Conservation (phyloP, 1,140 invertebrate species). For the Brachionus sp. region DNA sequence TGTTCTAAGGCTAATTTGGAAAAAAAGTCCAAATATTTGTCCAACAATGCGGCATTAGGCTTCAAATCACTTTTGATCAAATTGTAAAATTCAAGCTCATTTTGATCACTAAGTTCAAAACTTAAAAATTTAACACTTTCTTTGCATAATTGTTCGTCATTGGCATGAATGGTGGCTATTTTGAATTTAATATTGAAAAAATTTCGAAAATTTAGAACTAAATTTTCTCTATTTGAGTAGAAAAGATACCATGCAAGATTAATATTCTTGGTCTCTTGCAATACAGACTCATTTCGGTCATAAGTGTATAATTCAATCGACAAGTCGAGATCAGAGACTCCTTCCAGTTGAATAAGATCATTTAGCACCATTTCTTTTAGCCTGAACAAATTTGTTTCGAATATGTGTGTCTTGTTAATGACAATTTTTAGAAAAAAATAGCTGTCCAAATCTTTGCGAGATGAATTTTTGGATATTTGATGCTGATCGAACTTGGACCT, state of each 20-base stretch:
- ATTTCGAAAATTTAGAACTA: slow-evolving; percentile 4
- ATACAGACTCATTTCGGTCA: not conserved
- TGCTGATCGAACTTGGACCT: slow-evolving; percentile 24
- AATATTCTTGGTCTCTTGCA: not conserved
- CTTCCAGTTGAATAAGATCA: not conserved
- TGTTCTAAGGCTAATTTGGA: not conserved
- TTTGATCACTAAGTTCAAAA: slow-evolving; percentile 10
- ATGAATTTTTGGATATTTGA: not conserved
- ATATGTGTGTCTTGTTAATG: not conserved
- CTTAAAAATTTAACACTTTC: not conserved
- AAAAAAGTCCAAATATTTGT: slow-evolving; percentile 26
- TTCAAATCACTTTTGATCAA: not conserved
- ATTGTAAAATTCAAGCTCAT: slow-evolving; percentile 22
- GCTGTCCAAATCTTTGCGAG: not conserved
- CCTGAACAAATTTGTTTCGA: not conserved
- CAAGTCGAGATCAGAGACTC: not conserved
- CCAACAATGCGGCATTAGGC: not conserved
- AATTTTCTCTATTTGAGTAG: not conserved
- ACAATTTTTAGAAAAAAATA: not conserved
- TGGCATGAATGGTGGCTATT: not conserved
- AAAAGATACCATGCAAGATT: not conserved
- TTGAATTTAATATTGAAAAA: slow-evolving; percentile 20
- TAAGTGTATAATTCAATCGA: not conserved
- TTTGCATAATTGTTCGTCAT: not conserved
- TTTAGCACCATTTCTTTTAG: not conserved